Conservation (phyloP, 2,113 vertebrate species). For the Pelodiscus sinensis region DNA sequence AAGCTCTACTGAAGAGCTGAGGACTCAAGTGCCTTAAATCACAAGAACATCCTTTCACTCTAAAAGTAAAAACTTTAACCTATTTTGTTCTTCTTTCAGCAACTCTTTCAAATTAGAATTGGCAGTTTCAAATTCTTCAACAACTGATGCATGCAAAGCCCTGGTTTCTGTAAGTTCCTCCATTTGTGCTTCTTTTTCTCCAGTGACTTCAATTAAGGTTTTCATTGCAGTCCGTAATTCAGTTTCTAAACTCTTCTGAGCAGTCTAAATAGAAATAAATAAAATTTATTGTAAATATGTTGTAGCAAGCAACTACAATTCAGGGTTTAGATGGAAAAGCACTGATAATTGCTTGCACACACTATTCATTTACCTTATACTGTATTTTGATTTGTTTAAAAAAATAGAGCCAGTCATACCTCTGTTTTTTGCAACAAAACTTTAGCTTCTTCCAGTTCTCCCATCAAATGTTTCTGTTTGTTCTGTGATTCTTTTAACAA, state of each 20-base stretch:
- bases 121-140: constrained; percentile 77
- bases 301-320: background rate
- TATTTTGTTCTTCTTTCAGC: constrained; percentile 80
- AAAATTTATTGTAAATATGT: background rate
- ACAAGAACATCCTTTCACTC: background rate
- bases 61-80: constrained; percentile 72
- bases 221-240: constrained; percentile 78
- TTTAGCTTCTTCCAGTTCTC: constrained; percentile 81
- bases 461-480: constrained; percentile 76
- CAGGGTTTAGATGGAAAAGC: background rate
- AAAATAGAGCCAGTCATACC: constrained; percentile 72
- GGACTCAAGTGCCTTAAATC: background rate
- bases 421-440: constrained; percentile 78
- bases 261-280: constrained; percentile 74
- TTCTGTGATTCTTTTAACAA: constrained; percentile 78
- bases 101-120: constrained; percentile 77
- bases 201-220: constrained; percentile 76
- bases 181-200: constrained; percentile 80
- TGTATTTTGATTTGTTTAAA: background rate
- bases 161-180: constrained; percentile 81
- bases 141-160: constrained; percentile 73
- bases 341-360: constrained; percentile 12
- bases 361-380: background rate
- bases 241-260: constrained; percentile 72
- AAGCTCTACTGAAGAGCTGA: background rate